Evolutionary conservation across 2,888 invertebrate species (phyloP), one percentile per base, ranked within the genome.

Genomic region (Drosophila greeni): DNA sequence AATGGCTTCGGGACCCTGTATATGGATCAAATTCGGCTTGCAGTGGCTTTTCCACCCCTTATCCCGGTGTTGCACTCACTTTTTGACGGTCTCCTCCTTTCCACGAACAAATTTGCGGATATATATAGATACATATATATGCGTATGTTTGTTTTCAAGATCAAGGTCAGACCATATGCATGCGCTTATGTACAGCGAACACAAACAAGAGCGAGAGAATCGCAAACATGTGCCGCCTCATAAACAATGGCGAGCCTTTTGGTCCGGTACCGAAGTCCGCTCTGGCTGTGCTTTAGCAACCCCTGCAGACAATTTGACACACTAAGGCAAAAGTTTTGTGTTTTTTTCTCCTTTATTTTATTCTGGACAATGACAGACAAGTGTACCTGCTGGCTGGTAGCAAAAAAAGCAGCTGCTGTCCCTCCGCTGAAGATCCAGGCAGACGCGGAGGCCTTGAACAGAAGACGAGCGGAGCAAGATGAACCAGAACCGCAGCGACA

Each of bases 81-180:
- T 56, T 12, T 16, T 14, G 36, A 20, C n/a, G 14, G 20, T 55
- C 58, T 40, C 57, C 58, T 20, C 31, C 20, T 31, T 11, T 23
- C 33, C 39, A 18, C 20, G 26, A 14, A 47, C 40, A 24, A 47
- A 26, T 36, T 47, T 31, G 34, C 24, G 20, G 36, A 29, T 31
- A 45, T 55, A 43, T 34, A 11, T 53, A 36, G 33, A 49, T 43
- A 51, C 62, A 26, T 62, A 52, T 18, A 23, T 47, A 23, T 33
- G 45, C 37, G 51, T 69, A 34, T 56, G 51, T 71, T 31, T 76
- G 56, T 67, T 75, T 80, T 86, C 85, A 86, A 86, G 87, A 86
- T 86, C 86, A 86, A 87, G 87, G 87, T 86, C 86, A 85, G 79
- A 56, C 68, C 37, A 73, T 69, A 68, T 71, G 70, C 52, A 40